Percentiles rank a stretch among this genome's conserved stretches.
phyloP scores from a whole-genome alignment of 2,113 vertebrate species.

The Dendropsophus ebraccatus region DNA sequence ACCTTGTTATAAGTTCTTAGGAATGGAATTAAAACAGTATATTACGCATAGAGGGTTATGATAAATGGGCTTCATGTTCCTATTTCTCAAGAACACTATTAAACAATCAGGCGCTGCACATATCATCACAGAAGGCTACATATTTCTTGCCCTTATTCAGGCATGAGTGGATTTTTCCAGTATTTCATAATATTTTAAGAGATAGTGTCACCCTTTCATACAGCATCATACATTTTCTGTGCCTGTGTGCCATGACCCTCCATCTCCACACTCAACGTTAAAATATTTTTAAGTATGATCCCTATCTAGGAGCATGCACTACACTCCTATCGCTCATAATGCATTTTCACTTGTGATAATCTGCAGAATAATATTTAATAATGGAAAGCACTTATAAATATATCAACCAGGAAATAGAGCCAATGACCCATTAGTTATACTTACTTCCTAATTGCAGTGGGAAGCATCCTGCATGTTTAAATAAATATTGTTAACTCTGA shows the following conservation, averaged over 20 bases:
- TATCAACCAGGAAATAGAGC: conserved; percentile 74
- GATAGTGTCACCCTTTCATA: not conserved
- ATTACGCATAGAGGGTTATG: not conserved
- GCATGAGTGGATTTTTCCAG: not conserved
- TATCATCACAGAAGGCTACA: not conserved
- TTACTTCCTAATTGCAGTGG: conserved; percentile 86
- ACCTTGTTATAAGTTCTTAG: not conserved
- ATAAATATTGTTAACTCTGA: conserved; percentile 89
- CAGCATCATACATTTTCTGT: not conserved
- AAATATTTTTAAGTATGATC: not conserved
- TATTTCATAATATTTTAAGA: not conserved
- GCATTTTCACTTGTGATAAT: not conserved
- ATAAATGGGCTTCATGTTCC: not conserved
- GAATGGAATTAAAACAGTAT: not conserved
- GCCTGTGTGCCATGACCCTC: not conserved
- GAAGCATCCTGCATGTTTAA: conserved; percentile 88
- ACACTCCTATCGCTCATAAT: not conserved
- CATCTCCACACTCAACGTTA: not conserved
- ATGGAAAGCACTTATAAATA: conserved; percentile 51
- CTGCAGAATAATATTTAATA: conserved; percentile 31
- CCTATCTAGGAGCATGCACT: not conserved
- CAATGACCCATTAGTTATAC: conserved; percentile 78
- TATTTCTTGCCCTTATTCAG: not conserved
- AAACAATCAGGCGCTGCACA: not conserved
- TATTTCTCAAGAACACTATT: not conserved